A percentile compares a stretch with the other conserved stretches of the same genome.
Conservation (phyloP, 2,113 vertebrate genomes). For the Trogon melanurus region DNA sequence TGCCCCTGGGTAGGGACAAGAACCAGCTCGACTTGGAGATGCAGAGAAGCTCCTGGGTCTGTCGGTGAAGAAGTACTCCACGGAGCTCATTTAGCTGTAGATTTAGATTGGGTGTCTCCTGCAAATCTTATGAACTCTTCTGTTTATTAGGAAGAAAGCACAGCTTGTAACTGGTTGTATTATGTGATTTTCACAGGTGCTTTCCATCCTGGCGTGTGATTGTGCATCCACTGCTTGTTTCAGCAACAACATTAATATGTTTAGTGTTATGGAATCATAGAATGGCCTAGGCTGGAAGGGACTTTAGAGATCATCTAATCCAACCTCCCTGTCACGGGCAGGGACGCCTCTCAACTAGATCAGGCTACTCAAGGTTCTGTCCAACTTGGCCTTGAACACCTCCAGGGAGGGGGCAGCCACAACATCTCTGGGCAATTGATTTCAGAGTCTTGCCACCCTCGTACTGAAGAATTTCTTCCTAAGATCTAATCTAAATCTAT, state of each 20-base stretch:
- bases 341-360: no score
- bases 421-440: no score
- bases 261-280: not conserved
- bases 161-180: not conserved
- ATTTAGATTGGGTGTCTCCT: not conserved
- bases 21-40: not conserved
- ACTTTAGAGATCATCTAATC: no score
- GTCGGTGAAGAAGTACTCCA: not conserved
- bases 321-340: no score
- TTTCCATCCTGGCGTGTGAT: not conserved
- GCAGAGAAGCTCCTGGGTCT: not conserved
- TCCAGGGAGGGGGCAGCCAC: no score
- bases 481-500: no score
- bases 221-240: not conserved
- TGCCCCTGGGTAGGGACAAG: not conserved
- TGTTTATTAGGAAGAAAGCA: not conserved
- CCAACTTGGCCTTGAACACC: no score
- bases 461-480: no score
- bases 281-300: no score
- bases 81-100: not conserved
- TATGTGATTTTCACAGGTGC: not conserved
- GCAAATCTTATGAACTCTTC: not conserved
- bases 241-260: not conserved
- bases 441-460: no score
- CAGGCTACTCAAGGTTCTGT: no score